Evolutionary conservation across 2,113 vertebrate genomes (phyloP), one percentile per base, ranked within the genome.

Genomic region (Onychostoma macrolepis): DNA sequence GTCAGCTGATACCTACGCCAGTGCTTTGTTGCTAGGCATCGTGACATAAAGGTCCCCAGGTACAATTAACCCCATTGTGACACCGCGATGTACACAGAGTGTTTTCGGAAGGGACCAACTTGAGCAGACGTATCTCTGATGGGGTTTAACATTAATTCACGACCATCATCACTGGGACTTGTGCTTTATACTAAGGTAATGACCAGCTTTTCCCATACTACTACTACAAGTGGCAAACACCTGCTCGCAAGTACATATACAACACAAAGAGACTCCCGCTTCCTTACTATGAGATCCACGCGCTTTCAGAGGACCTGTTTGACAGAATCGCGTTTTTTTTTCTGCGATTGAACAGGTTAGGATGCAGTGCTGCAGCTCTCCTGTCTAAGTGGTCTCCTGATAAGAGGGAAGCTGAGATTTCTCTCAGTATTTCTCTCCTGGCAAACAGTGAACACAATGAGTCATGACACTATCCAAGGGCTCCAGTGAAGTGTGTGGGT

Each of bases 401-500:
- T 85, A 80, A 87, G 86, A 87, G 81, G 48, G 43, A 81, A 86
- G 86, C 82, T 67, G 79, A 88, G 83, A 90, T 88, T 84, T 84
- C 87, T 90, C 61, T 38, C 85, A 84, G 83, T 79, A 80, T 87
- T 89, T 88, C 87, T 88, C 81, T 88, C 85, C 72, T 88, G 86
- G 87, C 88, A 87, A 86, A 86, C 87, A 80, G 88, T 85, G 84
- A 89, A 84, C 84, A 85, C 81, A 88, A 88, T 91, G 87, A 91
- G 84, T 90, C 83, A 90, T 89, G 89, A 87, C 86, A 89, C 89
- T 85, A 87, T 89, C 84, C 75, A 43, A 86, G 87, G 79, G 84
- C 80, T 86, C 79, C 63, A 75, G 72, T 71, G 80, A 71, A 77
- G 85, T 85, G 88, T 83, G 87, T 88, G 81, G 87, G 89, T 85